Evolutionary conservation across 2,113 vertebrate species (phyloP).

Genomic region (Eurypyga helias): DNA sequence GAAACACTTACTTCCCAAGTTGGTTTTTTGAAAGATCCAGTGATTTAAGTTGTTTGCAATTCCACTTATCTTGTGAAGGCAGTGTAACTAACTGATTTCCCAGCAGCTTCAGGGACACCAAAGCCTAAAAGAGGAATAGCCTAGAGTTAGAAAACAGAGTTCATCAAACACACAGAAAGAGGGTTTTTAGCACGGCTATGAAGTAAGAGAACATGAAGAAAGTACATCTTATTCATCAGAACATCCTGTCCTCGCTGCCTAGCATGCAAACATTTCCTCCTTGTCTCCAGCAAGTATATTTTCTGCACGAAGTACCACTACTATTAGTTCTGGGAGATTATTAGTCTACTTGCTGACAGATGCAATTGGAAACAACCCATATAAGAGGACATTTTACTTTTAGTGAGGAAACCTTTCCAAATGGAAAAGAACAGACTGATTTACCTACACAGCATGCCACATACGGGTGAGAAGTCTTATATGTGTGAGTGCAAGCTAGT

Average conservation of each 20-base stretch:
- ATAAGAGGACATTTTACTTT: not conserved
- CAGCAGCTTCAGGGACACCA: constrained; percentile 85
- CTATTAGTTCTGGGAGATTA: constrained; percentile 3
- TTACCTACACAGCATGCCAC: not conserved
- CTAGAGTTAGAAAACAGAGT: not conserved
- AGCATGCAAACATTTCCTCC: constrained; percentile 37
- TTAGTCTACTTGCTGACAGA: constrained; percentile 49
- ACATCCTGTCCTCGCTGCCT: constrained; percentile 45
- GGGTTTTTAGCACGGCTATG: not conserved
- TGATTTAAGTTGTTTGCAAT: constrained; percentile 86
- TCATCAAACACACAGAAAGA: not conserved
- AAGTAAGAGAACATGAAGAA: constrained; percentile 32
- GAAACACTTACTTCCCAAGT: constrained; percentile 88
- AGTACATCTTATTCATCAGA: constrained; percentile 56
- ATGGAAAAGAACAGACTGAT: constrained; percentile 30
- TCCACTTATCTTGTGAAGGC: constrained; percentile 87
- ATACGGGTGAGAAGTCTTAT: not conserved
- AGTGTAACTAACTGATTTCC: constrained; percentile 87
- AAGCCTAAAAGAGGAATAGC: constrained; percentile 74
- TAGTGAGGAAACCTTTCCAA: constrained; percentile 21
- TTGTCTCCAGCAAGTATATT: not conserved
- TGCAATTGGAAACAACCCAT: constrained; percentile 29
- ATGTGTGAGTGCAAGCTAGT: not conserved
- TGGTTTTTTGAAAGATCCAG: constrained; percentile 96
- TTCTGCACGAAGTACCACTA: constrained; percentile 19